phyloP scores from a whole-genome alignment of 64 coral and sea anemone species.

The Trachythela sp. region DNA sequence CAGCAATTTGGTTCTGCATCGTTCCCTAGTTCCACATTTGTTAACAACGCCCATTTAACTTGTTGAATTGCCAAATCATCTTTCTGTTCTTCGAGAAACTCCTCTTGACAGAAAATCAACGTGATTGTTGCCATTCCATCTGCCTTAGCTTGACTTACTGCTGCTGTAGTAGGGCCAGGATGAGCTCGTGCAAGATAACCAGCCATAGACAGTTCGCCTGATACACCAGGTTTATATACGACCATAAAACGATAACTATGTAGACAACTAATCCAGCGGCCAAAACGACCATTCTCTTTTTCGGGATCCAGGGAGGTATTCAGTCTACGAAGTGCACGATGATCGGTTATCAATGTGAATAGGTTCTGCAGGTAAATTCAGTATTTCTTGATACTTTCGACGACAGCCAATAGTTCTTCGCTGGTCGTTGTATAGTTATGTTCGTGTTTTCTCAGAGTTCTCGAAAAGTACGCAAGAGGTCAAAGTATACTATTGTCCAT shows the following conservation, averaged over 20 bases:
- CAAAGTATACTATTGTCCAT: background rate
- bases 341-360: background rate
- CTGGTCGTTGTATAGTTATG: background rate
- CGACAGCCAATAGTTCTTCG: background rate
- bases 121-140: background rate
- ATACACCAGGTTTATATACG: too few relatives aligned
- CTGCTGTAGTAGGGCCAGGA: background rate
- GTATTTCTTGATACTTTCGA: too few relatives aligned
- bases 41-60: too few relatives aligned
- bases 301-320: background rate
- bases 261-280: background rate
- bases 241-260: background rate
- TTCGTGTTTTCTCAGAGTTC: slow-evolving; percentile 6
- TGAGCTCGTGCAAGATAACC: background rate
- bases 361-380: background rate
- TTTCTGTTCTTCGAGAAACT: background rate
- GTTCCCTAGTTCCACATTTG: background rate
- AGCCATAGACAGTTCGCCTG: background rate
- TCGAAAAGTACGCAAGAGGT: background rate
- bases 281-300: slow-evolving; percentile 1
- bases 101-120: background rate
- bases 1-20: background rate
- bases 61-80: background rate
- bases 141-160: too few relatives aligned
- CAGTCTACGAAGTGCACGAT: background rate